Percentiles rank a stretch among this genome's conserved stretches.
Evolutionary conservation across 2,113 vertebrate genomes (phyloP).

Genomic region (Nansenia antarctica): DNA sequence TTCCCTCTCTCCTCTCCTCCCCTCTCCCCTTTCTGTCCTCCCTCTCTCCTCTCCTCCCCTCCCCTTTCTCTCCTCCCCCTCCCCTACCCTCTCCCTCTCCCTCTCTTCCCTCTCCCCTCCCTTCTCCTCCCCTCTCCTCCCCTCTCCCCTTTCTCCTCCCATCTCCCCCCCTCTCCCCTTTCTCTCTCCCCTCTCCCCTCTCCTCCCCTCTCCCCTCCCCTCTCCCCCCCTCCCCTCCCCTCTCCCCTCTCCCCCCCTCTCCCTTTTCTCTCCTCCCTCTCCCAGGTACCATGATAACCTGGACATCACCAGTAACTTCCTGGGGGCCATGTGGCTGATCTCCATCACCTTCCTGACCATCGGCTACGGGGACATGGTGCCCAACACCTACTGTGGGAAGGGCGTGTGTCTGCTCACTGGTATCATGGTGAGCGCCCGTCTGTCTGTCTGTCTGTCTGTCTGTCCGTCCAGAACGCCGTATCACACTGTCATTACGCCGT

Average conservation of each 20-base stretch:
- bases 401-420: constrained; percentile 98
- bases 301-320: constrained; percentile 98
- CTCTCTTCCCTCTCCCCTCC: too few relatives aligned
- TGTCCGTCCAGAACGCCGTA: neutral
- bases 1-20: too few relatives aligned
- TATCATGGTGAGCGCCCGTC: constrained; percentile 97
- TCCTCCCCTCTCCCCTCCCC: too few relatives aligned
- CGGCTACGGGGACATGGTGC: constrained; percentile 99
- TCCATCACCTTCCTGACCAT: constrained; percentile 99
- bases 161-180: too few relatives aligned
- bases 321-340: constrained; percentile 99
- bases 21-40: neutral
- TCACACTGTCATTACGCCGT: neutral
- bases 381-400: constrained; percentile 98
- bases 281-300: constrained; percentile 96
- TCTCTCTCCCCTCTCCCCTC: too few relatives aligned
- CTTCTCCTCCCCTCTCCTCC: too few relatives aligned
- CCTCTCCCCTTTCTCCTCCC: too few relatives aligned
- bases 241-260: neutral
- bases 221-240: too few relatives aligned
- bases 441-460: too few relatives aligned
- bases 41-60: too few relatives aligned
- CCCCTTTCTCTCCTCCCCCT: too few relatives aligned
- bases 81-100: too few relatives aligned
- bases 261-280: constrained; percentile 58